These are phyloP conservation scores for Triplophysa siluroides DNA, from an alignment of 2,113 vertebrate species.

Conservation along the genomic window DNA sequence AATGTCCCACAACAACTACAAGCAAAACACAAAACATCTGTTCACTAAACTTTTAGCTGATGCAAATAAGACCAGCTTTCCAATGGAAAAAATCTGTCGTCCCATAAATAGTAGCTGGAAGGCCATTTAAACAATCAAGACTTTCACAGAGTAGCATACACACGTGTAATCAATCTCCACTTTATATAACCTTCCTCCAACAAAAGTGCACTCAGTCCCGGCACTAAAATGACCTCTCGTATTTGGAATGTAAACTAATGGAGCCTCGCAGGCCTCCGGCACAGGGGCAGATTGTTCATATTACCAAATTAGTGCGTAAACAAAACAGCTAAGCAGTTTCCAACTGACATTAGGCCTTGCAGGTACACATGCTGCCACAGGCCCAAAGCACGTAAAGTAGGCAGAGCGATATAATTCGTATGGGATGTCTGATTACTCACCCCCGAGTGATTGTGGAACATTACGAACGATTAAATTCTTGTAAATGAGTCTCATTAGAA, in stretches of 20 bases:
- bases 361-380: constrained; percentile 45
- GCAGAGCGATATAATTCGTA: constrained; percentile 40
- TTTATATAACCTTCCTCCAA: constrained; percentile 52
- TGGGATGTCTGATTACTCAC: constrained; percentile 21
- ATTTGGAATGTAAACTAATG: constrained; percentile 59
- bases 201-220: constrained; percentile 55
- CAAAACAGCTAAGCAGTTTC: constrained; percentile 49
- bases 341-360: constrained; percentile 50
- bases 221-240: constrained; percentile 55
- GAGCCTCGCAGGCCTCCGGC: constrained; percentile 39
- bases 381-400: constrained; percentile 34
- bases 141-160: constrained; percentile 46
- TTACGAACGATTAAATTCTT: constrained; percentile 10
- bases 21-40: neutral
- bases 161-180: constrained; percentile 54
- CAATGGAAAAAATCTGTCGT: constrained; percentile 9
- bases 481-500: constrained; percentile 6
- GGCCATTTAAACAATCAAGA: constrained; percentile 44
- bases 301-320: constrained; percentile 60
- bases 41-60: neutral
- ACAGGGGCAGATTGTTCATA: constrained; percentile 54
- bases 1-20: neutral
- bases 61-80: constrained; percentile 26
- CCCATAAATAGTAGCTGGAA: constrained; percentile 11
- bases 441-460: constrained; percentile 7